Evolutionary conservation across 2,113 vertebrate genomes (phyloP), one percentile per base, ranked within the genome.

Genomic region (Notiomystis cincta): DNA sequence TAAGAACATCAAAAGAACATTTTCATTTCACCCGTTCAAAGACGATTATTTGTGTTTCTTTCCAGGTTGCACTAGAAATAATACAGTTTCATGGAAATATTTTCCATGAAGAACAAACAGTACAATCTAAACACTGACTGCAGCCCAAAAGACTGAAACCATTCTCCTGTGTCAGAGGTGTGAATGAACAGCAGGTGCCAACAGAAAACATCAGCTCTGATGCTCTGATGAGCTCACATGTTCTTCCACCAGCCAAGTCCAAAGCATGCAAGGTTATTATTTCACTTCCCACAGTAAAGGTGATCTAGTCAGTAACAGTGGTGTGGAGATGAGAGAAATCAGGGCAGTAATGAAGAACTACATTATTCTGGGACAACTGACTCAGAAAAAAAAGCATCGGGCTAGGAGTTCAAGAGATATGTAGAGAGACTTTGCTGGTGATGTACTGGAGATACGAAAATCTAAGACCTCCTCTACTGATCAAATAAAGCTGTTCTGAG

Each of bases 201-300:
- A 86, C 44, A 97, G 60, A 90, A 95, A 89, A 84, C 38, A 92
- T 87, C 90, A 94, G 86, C 76, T 96, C 90, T 71, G n/a, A n/a
- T n/a, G n/a, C n/a, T n/a, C n/a, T n/a, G n/a, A n/a, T n/a, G 56
- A 89, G 60, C 60, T 94, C 88, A 93, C 76, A 47, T 38, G n/a
- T 16, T 83, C 79, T 64, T 94, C 67, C 67, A 44, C 31, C 2
- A 1, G 85, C 82, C 88, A 87, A 67, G 65, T 57, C 67, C 76
- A 87, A 94, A 82, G 44, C 76, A 70, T 67, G 61, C 60, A 70
- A 53, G 21, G 22, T 75, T 83, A 70, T 80, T 86, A 64, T 70
- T 92, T 75, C 67, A 62, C 51, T 89, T 90, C 58, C 72, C 60
- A 67, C 35, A 88, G 51, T 10, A 64, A 5, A 83, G 40, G 47